These are phyloP conservation scores for Clarias macrocephalus DNA, from an alignment of 2,113 vertebrate genomes.

Conservation along the genomic window DNA sequence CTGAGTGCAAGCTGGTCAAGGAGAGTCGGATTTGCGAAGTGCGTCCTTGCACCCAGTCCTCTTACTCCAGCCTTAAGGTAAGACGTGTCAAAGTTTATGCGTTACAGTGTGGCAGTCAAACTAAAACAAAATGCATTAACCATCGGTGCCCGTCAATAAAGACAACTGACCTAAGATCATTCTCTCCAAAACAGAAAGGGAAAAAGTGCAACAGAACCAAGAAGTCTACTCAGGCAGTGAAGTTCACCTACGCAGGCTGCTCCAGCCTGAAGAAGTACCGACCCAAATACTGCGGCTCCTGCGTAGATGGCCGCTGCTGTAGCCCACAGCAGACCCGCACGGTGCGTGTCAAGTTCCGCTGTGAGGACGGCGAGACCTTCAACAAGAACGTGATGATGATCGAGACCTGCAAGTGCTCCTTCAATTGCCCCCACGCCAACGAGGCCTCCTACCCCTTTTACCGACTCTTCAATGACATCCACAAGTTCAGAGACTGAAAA, in stretches of 20 bases:
- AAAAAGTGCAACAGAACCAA: slow-evolving; percentile 95
- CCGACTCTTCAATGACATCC: slow-evolving; percentile 96
- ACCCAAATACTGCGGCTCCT: slow-evolving; percentile 92
- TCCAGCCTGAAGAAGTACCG: slow-evolving; percentile 93
- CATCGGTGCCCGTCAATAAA: neutral
- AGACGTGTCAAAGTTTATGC: slow-evolving; percentile 51
- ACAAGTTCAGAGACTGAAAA: slow-evolving; percentile 95
- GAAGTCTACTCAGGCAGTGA: slow-evolving; percentile 81
- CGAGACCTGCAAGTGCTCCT: slow-evolving; percentile 95
- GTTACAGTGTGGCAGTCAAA: neutral
- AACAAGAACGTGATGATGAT: slow-evolving; percentile 98
- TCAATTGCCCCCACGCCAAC: slow-evolving; percentile 85
- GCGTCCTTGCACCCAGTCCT: slow-evolving; percentile 87
- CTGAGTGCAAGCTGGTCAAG: slow-evolving; percentile 89
- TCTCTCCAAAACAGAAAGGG: slow-evolving; percentile 82
- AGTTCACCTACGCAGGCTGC: slow-evolving; percentile 89
- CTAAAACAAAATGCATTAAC: neutral
- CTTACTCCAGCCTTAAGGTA: slow-evolving; percentile 89
- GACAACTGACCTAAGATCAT: slow-evolving; percentile 22
- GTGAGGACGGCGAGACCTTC: slow-evolving; percentile 93
- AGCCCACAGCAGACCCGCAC: slow-evolving; percentile 91
- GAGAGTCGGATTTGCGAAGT: slow-evolving; percentile 95
- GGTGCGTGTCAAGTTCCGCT: slow-evolving; percentile 91
- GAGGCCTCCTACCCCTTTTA: slow-evolving; percentile 91
- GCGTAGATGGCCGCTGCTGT: slow-evolving; percentile 93